Conservation (phyloP, 1,140 invertebrate species). For the Nymphalis io region DNA sequence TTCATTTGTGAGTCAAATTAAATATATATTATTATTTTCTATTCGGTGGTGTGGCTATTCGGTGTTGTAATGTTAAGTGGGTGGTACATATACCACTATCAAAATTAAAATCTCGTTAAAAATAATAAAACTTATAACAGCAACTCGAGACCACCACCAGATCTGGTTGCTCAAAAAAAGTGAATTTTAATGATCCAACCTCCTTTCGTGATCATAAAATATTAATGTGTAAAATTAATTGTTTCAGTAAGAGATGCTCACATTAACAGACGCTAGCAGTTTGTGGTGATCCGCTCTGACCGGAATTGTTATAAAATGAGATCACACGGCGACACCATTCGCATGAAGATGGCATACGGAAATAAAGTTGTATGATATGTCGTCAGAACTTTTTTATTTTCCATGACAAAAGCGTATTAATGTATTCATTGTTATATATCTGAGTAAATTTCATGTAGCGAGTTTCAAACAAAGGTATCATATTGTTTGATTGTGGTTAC, state of each 20-base stretch:
- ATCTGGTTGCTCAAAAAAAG: not conserved
- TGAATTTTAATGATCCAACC: conserved; percentile 15
- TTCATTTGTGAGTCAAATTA: no score
- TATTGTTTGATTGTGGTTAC: no score
- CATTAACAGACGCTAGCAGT: conserved; percentile 1
- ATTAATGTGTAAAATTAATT: conserved; percentile 15
- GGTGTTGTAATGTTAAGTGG: not conserved
- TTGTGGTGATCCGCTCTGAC: conserved; percentile 1
- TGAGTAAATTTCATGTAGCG: no score
- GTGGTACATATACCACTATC: no score
- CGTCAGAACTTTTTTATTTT: no score
- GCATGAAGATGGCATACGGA: not conserved
- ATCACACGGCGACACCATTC: not conserved
- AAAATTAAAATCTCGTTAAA: not conserved
- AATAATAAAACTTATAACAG: not conserved
- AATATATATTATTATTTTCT: no score
- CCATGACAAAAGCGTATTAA: no score
- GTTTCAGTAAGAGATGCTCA: conserved; percentile 11
- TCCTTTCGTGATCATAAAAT: conserved; percentile 6
- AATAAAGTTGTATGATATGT: no score
- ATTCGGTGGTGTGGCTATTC: no score
- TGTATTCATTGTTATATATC: no score
- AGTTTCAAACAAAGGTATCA: no score
- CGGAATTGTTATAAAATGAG: not conserved
- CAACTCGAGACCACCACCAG: not conserved